Evolutionary conservation across 2,113 vertebrate species (phyloP).

Genomic region (Piaya cayana): DNA sequence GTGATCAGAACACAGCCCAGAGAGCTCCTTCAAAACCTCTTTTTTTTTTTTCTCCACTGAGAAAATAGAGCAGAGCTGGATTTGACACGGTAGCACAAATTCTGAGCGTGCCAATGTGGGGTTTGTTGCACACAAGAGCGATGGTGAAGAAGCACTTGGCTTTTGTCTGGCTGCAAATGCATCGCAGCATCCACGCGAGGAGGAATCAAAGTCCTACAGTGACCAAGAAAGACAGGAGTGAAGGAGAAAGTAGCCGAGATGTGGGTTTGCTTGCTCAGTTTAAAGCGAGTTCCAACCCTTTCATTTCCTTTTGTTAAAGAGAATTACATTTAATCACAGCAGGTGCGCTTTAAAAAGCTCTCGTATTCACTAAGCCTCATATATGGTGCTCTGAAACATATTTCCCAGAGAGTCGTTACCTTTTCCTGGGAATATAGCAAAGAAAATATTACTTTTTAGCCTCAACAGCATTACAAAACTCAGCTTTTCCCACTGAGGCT

Average conservation of each 20-base stretch:
- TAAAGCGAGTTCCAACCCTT: not conserved
- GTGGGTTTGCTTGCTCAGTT: not conserved
- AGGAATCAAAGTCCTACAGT: not conserved
- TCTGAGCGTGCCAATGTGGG: accelerated
- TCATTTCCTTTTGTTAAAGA: not conserved
- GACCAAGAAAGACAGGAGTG: not conserved
- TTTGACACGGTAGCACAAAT: not conserved
- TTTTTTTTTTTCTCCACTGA: not conserved
- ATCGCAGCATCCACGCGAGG: not conserved
- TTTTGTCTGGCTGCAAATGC: not conserved
- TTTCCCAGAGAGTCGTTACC: not conserved
- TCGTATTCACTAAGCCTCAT: not conserved
- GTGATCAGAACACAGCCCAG: not conserved
- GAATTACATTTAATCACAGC: constrained; percentile 15
- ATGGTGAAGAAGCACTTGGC: not conserved
- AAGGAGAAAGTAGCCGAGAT: not conserved
- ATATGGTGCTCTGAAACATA: not conserved
- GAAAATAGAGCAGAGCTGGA: not conserved
- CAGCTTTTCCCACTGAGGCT: not conserved
- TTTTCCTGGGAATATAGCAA: not conserved
- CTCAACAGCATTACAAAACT: not conserved
- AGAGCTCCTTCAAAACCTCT: accelerated
- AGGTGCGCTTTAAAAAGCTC: constrained; percentile 41
- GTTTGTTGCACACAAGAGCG: not conserved
- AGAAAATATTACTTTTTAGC: not conserved